Percentiles rank a stretch among this genome's conserved stretches.
phyloP scores from a whole-genome alignment of 2,113 vertebrate genomes.

The Apus apus region DNA sequence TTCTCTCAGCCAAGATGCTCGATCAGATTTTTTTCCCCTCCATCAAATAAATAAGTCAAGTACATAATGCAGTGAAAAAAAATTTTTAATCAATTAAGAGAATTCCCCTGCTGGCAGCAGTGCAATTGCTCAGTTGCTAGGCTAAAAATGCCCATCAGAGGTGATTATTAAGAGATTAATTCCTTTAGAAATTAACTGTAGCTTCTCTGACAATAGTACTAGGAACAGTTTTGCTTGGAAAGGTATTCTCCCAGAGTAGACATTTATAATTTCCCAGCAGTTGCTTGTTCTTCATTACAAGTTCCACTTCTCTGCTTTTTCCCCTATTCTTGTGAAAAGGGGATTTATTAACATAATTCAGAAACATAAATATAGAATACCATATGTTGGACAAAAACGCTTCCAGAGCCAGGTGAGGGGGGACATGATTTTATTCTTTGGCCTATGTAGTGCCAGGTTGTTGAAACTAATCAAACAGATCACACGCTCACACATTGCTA shows the following conservation, averaged over 20 bases:
- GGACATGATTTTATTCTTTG: neutral
- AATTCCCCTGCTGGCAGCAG: neutral
- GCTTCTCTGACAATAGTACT: neutral
- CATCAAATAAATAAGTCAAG: neutral
- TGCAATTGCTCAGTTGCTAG: neutral
- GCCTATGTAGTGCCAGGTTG: neutral
- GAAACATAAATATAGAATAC: neutral
- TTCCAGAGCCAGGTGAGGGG: neutral
- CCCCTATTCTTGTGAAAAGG: neutral
- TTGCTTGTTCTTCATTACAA: neutral
- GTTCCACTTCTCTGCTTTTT: neutral
- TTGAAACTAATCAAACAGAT: neutral
- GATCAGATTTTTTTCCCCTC: neutral
- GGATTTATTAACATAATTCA: neutral
- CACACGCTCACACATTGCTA: neutral
- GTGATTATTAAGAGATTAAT: neutral
- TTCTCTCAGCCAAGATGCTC: neutral
- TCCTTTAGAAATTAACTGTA: neutral
- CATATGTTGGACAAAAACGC: neutral
- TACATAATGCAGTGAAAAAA: neutral
- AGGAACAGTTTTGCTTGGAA: neutral
- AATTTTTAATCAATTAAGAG: neutral
- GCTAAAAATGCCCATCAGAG: neutral
- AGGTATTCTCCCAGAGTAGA: neutral
- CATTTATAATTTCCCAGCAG: neutral